Evolutionary conservation across 2,888 invertebrate species (phyloP).

Genomic region (Herminia tarsipennalis): DNA sequence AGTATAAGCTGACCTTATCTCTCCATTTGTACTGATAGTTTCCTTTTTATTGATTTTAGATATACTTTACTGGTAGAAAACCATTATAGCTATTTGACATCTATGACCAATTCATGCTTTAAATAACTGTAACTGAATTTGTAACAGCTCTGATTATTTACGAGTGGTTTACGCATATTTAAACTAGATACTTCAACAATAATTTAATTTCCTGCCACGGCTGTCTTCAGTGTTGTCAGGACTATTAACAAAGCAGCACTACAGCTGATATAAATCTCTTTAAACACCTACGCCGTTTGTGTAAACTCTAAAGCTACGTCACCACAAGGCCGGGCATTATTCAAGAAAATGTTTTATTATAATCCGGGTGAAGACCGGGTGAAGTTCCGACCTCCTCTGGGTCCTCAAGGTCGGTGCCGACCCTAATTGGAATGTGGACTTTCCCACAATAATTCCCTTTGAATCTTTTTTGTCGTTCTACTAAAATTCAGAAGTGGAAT

Average conservation of each 20-base stretch:
- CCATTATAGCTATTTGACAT: no score
- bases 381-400: conserved; percentile 25
- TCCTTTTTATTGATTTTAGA: no score
- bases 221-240: not conserved
- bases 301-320: conserved; percentile 36
- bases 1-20: no score
- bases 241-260: not conserved
- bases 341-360: conserved; percentile 50
- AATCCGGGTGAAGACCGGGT: conserved; percentile 39
- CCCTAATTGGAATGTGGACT: conserved; percentile 39
- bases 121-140: no score
- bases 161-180: no score
- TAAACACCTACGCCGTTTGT: conserved; percentile 21
- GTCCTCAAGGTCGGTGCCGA: conserved; percentile 23
- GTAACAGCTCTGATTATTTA: no score
- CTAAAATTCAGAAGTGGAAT: conserved; percentile 23
- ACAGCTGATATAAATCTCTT: conserved; percentile 28
- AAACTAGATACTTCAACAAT: no score
- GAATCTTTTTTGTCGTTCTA: conserved; percentile 28
- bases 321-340: conserved; percentile 42
- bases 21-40: no score
- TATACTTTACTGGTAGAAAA: no score
- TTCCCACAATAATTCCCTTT: conserved; percentile 28
- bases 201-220: not conserved
- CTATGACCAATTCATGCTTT: no score